phyloP scores from a whole-genome alignment of 92 coral and sea anemone genomes.

The Siderastrea siderea region DNA sequence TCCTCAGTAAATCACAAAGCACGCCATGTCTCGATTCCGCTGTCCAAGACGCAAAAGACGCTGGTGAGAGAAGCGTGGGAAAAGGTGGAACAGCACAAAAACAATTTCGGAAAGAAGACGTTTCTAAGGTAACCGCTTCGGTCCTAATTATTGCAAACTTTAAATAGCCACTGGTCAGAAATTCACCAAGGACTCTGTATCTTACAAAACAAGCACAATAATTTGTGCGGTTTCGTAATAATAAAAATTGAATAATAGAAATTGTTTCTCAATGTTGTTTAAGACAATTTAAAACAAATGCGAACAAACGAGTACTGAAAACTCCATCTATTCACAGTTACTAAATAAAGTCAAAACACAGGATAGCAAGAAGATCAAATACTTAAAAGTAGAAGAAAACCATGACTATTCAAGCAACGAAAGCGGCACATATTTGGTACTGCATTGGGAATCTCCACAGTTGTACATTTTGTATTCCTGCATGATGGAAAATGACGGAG shows the following conservation, averaged over 20 bases:
- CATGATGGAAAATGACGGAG: background rate
- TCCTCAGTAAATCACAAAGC: constrained; percentile 11
- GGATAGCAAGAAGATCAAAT: too few relatives aligned
- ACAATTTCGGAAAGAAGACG: constrained; percentile 76
- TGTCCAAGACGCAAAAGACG: constrained; percentile 78
- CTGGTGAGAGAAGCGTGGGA: constrained; percentile 93
- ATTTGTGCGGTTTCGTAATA: too few relatives aligned
- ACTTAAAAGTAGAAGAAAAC: too few relatives aligned
- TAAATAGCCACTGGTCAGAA: background rate
- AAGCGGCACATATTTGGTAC: too few relatives aligned
- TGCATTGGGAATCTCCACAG: background rate
- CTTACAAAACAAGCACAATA: background rate
- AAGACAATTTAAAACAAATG: too few relatives aligned
- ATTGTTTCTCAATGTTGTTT: too few relatives aligned
- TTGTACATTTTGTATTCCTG: too few relatives aligned
- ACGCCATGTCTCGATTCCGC: constrained; percentile 54
- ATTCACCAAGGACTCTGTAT: background rate
- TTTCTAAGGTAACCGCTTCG: constrained; percentile 74
- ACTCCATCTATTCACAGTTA: too few relatives aligned
- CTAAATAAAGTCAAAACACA: too few relatives aligned
- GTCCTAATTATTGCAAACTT: background rate
- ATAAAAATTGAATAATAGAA: too few relatives aligned
- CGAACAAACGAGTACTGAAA: too few relatives aligned
- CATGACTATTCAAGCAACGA: too few relatives aligned
- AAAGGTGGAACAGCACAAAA: constrained; percentile 76